Evolutionary conservation across 1,140 invertebrate species (phyloP), one percentile per base, ranked within the genome.

Genomic region (Oryctes rhinoceros): DNA sequence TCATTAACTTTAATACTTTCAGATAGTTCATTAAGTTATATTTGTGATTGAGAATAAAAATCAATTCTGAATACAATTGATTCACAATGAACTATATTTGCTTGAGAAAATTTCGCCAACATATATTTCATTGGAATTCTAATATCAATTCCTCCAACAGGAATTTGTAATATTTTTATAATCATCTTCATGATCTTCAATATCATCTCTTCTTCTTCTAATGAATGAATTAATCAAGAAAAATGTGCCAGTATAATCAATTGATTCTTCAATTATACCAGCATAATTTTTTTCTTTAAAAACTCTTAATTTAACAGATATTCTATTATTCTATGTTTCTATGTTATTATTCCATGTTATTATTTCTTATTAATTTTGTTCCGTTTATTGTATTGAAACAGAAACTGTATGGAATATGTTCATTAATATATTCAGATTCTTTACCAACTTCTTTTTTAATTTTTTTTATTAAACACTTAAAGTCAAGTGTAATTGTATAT

Each of bases 371-470:
- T 65, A 67, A 78, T 74, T 35, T 39, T 79, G 39, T 44, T 74
- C 30, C 65, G 37, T 39, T 4, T 67, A 37, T 78, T 59, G 15
- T 35, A 75, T 30, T 78, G 30, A n/a, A 35, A 39, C 9, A 80
- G 20, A 78, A 49, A 80, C 65, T 80, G 30, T 47, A 78, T 76
- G 77, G 39, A 18, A 37, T 39, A 49, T 80, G 11, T 78, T 76
- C 13, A 77, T 39, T 15, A 71, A 18, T 37, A 18, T 71, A 24
- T 48, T 67, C 79, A 75, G 71, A 75, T 80, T 39, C n/a, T 35
- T 24, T 47, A 44, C 5, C 15, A 30, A 80, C 71, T 65, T 75
- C 37, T 75, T 80, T 80, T 80, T 80, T 80, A 67, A 76, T 75
- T 75, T 75, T 74, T n/a, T 44, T 78, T 76, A 10, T 49, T 80